phyloP scores from a whole-genome alignment of 2,113 vertebrate genomes.

The Hystrix cristata region DNA sequence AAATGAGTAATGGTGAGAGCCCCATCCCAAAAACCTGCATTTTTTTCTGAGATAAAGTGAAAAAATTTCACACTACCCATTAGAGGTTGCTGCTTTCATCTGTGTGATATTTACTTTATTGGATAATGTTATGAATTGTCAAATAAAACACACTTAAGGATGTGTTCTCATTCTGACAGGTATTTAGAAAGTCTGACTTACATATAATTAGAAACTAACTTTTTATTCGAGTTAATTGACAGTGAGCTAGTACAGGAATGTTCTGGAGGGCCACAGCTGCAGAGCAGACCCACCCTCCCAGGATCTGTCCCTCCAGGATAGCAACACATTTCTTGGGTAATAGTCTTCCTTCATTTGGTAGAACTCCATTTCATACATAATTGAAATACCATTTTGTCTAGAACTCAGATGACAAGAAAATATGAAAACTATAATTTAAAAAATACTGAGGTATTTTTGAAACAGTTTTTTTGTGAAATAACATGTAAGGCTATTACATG shows the following conservation, averaged over 20 bases:
- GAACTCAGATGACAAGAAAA: background rate
- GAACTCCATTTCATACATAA: conserved; percentile 9
- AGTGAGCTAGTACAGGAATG: conserved; percentile 35
- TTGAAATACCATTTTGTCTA: background rate
- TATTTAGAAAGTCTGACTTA: conserved; percentile 63
- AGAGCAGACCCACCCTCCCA: background rate
- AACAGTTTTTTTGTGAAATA: background rate
- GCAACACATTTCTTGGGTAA: background rate
- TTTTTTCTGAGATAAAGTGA: conserved; percentile 43
- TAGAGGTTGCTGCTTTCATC: background rate
- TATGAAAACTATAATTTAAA: background rate
- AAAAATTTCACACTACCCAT: background rate
- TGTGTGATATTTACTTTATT: conserved; percentile 68
- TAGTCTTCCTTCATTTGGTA: background rate
- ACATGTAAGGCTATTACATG: background rate
- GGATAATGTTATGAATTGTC: conserved; percentile 52
- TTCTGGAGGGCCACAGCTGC: background rate
- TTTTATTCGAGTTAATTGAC: conserved; percentile 53
- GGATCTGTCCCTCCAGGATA: background rate
- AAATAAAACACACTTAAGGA: conserved; percentile 41
- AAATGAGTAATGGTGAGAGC: conserved; percentile 57
- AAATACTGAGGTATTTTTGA: background rate
- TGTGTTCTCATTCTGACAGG: background rate
- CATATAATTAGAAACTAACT: background rate
- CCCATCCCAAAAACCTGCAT: background rate